Evolutionary conservation across 1,140 invertebrate genomes (phyloP), one percentile per base, ranked within the genome.

Genomic region (Cherax quadricarinatus): DNA sequence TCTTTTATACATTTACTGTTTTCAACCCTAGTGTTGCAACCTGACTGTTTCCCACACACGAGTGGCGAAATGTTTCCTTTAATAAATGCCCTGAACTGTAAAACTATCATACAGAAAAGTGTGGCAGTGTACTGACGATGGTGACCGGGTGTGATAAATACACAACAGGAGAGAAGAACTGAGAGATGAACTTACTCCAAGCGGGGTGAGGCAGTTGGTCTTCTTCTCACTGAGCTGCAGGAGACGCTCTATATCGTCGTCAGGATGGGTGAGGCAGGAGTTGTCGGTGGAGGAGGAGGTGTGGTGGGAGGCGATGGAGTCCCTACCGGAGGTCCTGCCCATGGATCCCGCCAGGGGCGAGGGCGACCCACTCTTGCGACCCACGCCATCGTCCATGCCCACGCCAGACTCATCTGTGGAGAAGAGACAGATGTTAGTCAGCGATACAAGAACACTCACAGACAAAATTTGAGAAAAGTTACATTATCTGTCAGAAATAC

Each of bases 161-260:
- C 51, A 30, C 3, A 6, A 21, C 79, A 14, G 4, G 70, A 16
- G 16, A n/a, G 24, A 12, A 49, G 41, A 49, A 91, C 89, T 91
- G 70, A 16, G 16, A n/a, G 24, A 12, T 0, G 41, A 49, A 91
- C 89, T 91, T 79, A 91, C 89, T 86, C 89, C 89, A 86, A 91
- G 89, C 53, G 89, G 89, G 73, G 89, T 91, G 73, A 91, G 83
- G 82, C 70, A 78, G 73, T 16, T 79, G 60, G 48, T 86, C 16
- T 86, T 85, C 83, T 78, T 85, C 48, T 91, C 89, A 41, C 51
- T 86, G 49, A 91, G 53, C 75, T 85, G 81, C 66, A 91, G 49
- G 73, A 91, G 89, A 2, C 89, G 78, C 83, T 91, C 89, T 49
- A 91, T 91, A 53, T 91, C 89, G 30, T 91, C 89, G 73, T 91